Base-by-base conservation (phyloP, 1,140 invertebrate species). In the Apocrypta bakeri region DNA sequence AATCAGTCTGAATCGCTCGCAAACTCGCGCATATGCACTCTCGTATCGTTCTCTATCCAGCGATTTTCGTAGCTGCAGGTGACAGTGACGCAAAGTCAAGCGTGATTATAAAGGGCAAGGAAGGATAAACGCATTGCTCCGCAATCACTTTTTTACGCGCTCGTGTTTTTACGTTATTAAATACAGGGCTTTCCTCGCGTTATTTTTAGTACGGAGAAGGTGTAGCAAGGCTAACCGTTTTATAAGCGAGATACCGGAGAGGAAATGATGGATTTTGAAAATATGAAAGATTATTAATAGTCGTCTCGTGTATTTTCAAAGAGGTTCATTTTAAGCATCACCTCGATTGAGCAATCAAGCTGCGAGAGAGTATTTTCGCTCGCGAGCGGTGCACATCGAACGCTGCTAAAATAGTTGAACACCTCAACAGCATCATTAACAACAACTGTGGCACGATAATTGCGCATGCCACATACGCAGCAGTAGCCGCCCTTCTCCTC, bases 81-180 rank as follows among this genome's bases (percentile, higher is more conserved):
- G 48, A 12, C 24, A 40, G 42, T 69, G 42, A 79, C 29, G 66
- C 68, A 61, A 79, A 79, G 24, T 71, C 77, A 3, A 9, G 7
- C 27, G 40, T 71, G 71, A 71, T 79, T 71, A 71, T 33, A 71
- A 79, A 79, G 42, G 42, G 68, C 68, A 33, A 11, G 27, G 37
- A 69, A 68, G 76, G 76, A 69, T 78, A 69, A 78, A 66, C 24
- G 25, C 37, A 78, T 69, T 48, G 64, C 37, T n/a, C n/a, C 21
- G 11, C 37, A 40, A 0, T 66, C 6, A n/a, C 9, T 78, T 56
- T 48, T 17, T 14, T 24, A 29, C 25, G 2, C 25, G 9, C 40
- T 76, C 0, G 27, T 24, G 24, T 40, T 66, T 40, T 77, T 64
- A 1, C 37, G 17, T 75, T 14, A 9, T 66, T 42, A 40, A 14